phyloP scores from a whole-genome alignment of 2,888 invertebrate species.

The Drosophila nr. fundita region DNA sequence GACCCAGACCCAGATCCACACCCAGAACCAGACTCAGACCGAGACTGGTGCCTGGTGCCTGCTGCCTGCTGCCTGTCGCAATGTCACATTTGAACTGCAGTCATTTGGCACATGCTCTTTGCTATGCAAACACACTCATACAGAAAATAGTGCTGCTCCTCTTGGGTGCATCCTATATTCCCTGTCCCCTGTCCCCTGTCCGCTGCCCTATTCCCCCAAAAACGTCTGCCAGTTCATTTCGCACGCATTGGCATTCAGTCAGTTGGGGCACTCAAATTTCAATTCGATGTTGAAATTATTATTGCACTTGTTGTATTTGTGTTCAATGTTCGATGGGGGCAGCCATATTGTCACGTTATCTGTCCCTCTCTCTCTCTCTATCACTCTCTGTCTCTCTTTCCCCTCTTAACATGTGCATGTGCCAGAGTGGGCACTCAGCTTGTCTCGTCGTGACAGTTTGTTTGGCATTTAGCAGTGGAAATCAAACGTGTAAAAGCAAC shows the following conservation, averaged over 20 bases:
- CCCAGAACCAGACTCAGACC: background rate
- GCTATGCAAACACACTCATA: conserved; percentile 47
- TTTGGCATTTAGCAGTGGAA: conserved; percentile 75
- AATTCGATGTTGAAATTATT: conserved; percentile 75
- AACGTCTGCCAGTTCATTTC: conserved; percentile 45
- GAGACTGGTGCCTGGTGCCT: conserved; percentile 24
- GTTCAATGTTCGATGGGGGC: conserved; percentile 24
- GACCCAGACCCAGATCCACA: background rate
- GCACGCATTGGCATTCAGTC: conserved; percentile 68
- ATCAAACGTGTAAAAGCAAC: conserved; percentile 74
- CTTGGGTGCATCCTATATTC: background rate
- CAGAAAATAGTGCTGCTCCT: conserved; percentile 18
- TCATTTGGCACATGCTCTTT: conserved; percentile 67
- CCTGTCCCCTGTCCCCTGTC: background rate
- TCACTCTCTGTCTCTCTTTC: background rate
- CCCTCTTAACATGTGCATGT: background rate
- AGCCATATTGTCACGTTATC: conserved; percentile 49
- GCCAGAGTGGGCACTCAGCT: conserved; percentile 60
- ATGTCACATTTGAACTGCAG: conserved; percentile 72
- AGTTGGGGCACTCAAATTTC: conserved; percentile 65
- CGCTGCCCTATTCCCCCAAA: conserved; percentile 2
- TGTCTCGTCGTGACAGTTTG: conserved; percentile 67
- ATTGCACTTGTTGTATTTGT: conserved; percentile 70
- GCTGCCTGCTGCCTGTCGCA: conserved; percentile 46
- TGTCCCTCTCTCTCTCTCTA: background rate